phyloP scores from a whole-genome alignment of 1,140 invertebrate genomes.

The Bombus huntii region DNA sequence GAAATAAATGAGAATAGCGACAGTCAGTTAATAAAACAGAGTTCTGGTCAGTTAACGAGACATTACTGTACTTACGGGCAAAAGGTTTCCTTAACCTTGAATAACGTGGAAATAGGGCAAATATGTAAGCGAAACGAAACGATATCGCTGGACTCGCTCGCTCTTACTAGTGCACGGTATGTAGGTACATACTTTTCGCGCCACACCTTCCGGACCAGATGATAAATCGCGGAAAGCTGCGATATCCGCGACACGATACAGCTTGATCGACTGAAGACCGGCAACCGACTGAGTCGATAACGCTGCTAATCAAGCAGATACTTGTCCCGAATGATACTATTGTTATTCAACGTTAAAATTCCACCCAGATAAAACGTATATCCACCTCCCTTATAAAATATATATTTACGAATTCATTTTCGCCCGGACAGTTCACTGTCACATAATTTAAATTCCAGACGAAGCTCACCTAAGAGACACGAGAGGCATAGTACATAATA shows the following conservation, averaged over 20 bases:
- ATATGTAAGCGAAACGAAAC: background rate
- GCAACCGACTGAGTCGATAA: background rate
- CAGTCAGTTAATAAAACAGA: background rate
- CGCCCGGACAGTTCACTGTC: background rate
- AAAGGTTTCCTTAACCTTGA: constrained; percentile 42
- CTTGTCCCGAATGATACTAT: too few relatives aligned
- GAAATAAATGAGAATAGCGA: background rate
- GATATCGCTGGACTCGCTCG: background rate
- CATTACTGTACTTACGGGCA: constrained; percentile 24
- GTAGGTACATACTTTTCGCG: constrained; percentile 24
- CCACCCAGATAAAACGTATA: background rate
- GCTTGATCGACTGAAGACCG: background rate
- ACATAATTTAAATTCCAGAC: background rate
- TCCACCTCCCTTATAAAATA: background rate
- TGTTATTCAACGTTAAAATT: background rate
- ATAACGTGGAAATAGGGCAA: constrained; percentile 13
- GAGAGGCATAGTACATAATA: background rate
- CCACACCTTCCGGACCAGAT: constrained; percentile 22
- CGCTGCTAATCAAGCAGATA: background rate
- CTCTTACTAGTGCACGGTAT: background rate
- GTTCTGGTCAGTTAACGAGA: background rate
- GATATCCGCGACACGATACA: background rate
- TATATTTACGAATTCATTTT: background rate
- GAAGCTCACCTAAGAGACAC: background rate
- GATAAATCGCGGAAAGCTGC: constrained; percentile 22